Base-by-base conservation (phyloP, 2,888 invertebrate species). In the Platycheirus albimanus region DNA sequence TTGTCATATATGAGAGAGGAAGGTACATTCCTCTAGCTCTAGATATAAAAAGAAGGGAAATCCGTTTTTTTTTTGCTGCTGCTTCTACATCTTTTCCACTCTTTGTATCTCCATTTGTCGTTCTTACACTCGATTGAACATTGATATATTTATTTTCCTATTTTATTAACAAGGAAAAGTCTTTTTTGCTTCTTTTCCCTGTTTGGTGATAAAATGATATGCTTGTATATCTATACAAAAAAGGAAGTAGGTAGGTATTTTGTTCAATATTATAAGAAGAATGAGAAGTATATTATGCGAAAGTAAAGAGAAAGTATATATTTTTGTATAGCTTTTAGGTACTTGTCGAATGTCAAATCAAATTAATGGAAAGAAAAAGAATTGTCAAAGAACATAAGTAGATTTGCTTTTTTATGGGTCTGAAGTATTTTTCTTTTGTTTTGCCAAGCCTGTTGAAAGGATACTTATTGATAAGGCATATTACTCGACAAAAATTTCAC, bases 61-160 rank as follows among this genome's bases (percentile, higher is more conserved):
- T 58, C 47, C 47, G 69, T 36, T 54, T 52, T 19, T 56, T 64
- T 61, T 36, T 38, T 38, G 0, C 13, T 54, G 0, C 13, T 54
- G 15, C 28, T 56, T 33, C 30, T 43, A 17, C 19, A 19, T 52
- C 43, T 45, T 15, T 33, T 71, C 28, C 38, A 36, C 33, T 56
- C 51, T 61, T 78, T 17, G 61, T 43, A 61, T 63, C 19, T 79
- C 79, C 49, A 74, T 79, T 80, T 74, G 74, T 80, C 74, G 63
- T 72, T 76, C 76, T 58, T 71, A 76, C 47, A 66, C 47, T 63
- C 66, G 49, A 76, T 76, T 81, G 76, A 66, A 71, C 61, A 81
- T 81, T 72, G 81, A 77, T 81, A 67, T 61, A 61, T 61, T 45
- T 58, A 17, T 11, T 54, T 54, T 54, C 41, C 38, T 56, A 19